A percentile compares a stretch with the other conserved stretches of the same genome.
Conservation (phyloP, 2,797 vertebrate genomes). For the Sebastes aleutianus region DNA sequence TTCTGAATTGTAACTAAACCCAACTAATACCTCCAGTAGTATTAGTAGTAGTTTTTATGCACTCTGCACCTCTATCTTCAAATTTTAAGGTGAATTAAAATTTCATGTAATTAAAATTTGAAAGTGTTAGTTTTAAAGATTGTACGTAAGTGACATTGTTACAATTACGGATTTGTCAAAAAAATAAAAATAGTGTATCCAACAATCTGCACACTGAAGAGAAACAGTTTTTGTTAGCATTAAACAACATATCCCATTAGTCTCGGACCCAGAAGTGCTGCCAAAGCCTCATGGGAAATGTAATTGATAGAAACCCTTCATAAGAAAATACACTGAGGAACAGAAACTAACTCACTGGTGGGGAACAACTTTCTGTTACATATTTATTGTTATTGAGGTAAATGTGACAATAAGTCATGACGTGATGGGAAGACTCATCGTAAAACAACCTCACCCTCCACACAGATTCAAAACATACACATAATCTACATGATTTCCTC, state of each 20-base stretch:
- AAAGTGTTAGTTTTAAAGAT: background rate
- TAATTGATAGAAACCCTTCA: background rate
- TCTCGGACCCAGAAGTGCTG: background rate
- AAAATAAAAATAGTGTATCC: background rate
- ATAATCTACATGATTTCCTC: background rate
- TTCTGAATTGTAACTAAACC: background rate
- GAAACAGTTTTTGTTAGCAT: background rate
- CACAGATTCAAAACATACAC: background rate
- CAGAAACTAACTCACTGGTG: background rate
- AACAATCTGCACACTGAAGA: background rate
- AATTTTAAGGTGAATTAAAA: background rate
- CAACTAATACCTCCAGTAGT: background rate
- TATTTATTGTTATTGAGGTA: background rate
- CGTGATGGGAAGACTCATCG: background rate
- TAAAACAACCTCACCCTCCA: background rate
- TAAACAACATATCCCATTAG: background rate
- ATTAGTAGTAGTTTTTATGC: background rate
- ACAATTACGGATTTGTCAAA: background rate
- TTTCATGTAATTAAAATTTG: background rate
- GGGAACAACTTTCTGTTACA: background rate
- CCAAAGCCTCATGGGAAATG: background rate
- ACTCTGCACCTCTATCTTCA: background rate
- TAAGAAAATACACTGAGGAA: background rate
- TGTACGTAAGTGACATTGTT: background rate
- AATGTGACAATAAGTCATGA: background rate